Conservation (phyloP, 2,797 vertebrate genomes). For the Pogoniulus pusillus region DNA sequence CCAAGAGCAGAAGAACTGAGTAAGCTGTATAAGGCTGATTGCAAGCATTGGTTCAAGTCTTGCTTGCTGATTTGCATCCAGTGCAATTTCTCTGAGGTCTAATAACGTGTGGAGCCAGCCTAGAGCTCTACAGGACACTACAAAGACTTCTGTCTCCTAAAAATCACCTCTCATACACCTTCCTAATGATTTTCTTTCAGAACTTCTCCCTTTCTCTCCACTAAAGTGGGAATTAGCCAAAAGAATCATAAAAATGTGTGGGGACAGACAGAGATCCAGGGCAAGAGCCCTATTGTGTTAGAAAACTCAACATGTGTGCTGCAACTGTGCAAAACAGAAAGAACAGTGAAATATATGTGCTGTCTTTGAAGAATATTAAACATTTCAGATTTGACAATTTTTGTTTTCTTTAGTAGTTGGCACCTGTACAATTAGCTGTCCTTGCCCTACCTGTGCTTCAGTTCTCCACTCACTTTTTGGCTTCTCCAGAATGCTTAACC, state of each 20-base stretch:
- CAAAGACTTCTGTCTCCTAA: not conserved
- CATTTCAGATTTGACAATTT: too few species aligned
- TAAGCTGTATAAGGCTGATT: not conserved
- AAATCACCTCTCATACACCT: not conserved
- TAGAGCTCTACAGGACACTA: not conserved
- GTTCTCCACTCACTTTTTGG: too few species aligned
- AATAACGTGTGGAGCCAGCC: not conserved
- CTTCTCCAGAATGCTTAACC: too few species aligned
- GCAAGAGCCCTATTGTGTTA: not conserved
- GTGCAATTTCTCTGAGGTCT: not conserved
- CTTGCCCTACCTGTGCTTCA: too few species aligned
- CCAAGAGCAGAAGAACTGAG: not conserved
- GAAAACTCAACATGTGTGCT: not conserved
- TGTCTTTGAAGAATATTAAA: too few species aligned
- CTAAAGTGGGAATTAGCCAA: not conserved
- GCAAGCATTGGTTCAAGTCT: not conserved
- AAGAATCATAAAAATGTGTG: not conserved
- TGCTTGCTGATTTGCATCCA: not conserved
- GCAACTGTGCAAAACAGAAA: not conserved
- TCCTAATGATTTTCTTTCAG: not conserved
- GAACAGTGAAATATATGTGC: too few species aligned
- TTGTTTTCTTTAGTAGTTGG: too few species aligned
- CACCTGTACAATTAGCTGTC: too few species aligned
- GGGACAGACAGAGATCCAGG: not conserved
- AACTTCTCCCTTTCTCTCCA: not conserved